Evolutionary conservation across 2,797 vertebrate genomes (phyloP).

Genomic region (Megalops cyprinoides): DNA sequence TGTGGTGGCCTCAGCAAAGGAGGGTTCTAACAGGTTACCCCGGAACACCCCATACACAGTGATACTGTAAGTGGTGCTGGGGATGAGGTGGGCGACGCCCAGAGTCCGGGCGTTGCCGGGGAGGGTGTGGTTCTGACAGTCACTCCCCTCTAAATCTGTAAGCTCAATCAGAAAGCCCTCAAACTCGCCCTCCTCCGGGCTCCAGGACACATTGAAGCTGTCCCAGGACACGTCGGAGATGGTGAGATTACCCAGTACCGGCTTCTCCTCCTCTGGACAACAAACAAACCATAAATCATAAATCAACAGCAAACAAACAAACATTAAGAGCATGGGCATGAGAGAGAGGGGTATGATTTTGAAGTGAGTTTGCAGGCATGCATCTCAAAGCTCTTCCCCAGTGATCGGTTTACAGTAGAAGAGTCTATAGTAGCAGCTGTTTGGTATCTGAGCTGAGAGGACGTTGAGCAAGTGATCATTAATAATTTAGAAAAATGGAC

Average conservation of each 20-base stretch:
- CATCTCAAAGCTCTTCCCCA: not conserved
- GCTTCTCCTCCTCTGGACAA: constrained; percentile 81
- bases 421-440: not conserved
- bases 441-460: not conserved
- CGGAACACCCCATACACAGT: constrained; percentile 81
- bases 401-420: not conserved
- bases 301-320: not conserved
- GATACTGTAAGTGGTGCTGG: constrained; percentile 81
- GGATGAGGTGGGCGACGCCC: constrained; percentile 77
- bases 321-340: not conserved
- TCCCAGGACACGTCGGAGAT: constrained; percentile 82
- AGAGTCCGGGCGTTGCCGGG: constrained; percentile 74
- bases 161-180: constrained; percentile 91
- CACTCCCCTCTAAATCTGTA: constrained; percentile 77
- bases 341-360: not conserved
- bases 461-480: not conserved
- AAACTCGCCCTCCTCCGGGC: constrained; percentile 74
- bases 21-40: constrained; percentile 76
- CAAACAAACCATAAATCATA: constrained; percentile 66
- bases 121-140: constrained; percentile 77
- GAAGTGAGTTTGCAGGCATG: not conserved
- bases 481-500: not conserved
- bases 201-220: constrained; percentile 87
- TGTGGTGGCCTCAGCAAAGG: constrained; percentile 84
- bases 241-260: constrained; percentile 75